phyloP scores from a whole-genome alignment of 1,140 invertebrate species.

The Zaprionus nigranus region DNA sequence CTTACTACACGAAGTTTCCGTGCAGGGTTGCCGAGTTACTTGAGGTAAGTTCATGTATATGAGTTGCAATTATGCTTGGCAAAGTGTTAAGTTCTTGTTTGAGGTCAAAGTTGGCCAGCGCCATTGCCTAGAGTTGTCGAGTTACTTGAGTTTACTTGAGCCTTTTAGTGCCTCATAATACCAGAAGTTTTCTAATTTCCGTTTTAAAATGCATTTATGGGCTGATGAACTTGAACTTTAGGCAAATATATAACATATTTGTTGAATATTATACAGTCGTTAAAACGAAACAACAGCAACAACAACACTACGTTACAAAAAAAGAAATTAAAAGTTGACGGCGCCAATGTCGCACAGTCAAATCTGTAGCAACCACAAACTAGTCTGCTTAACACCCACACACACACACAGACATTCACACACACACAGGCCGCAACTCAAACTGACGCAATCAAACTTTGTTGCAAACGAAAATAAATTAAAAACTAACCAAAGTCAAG shows the following conservation, averaged over 20 bases:
- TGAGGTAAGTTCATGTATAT: no score
- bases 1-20: not conserved
- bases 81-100: no score
- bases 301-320: slow-evolving; percentile 7
- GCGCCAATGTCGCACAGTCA: not conserved
- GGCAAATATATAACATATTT: no score
- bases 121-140: not conserved
- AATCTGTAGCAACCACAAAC: not conserved
- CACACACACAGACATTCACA: slow-evolving; percentile 18
- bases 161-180: not conserved
- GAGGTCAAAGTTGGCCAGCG: no score
- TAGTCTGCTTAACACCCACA: slow-evolving; percentile 7
- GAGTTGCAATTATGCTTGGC: no score
- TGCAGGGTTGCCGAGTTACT: not conserved
- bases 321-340: slow-evolving; percentile 38
- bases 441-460: slow-evolving; percentile 7
- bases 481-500: slow-evolving; percentile 9
- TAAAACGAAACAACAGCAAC: slow-evolving; percentile 7
- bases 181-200: not conserved
- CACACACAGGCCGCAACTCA: slow-evolving; percentile 22
- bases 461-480: slow-evolving; percentile 10
- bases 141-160: not conserved
- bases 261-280: no score
- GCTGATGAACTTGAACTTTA: not conserved
- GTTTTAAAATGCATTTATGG: not conserved